phyloP scores from a whole-genome alignment of 2,888 invertebrate species.

The Harpagoxenus sublaevis region DNA sequence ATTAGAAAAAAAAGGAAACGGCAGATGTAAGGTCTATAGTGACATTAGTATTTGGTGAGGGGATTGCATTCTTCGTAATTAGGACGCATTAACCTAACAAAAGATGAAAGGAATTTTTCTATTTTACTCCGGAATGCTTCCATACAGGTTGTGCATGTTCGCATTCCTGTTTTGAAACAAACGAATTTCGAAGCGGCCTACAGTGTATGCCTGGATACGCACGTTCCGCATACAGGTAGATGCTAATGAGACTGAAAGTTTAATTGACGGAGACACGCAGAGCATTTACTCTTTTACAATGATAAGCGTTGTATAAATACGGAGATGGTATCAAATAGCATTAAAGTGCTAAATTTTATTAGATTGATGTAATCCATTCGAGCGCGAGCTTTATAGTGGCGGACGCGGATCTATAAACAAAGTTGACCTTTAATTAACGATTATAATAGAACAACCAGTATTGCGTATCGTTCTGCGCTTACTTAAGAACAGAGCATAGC shows the following conservation, averaged over 20 bases:
- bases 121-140: slow-evolving; percentile 82
- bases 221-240: slow-evolving; percentile 77
- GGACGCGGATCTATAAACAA: slow-evolving; percentile 37
- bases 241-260: slow-evolving; percentile 84
- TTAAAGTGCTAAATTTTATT: slow-evolving; percentile 69
- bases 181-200: slow-evolving; percentile 82
- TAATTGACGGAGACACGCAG: slow-evolving; percentile 73
- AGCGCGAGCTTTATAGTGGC: slow-evolving; percentile 51
- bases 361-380: slow-evolving; percentile 60
- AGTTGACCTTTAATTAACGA: slow-evolving; percentile 73
- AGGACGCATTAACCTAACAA: slow-evolving; percentile 38
- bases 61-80: slow-evolving; percentile 80
- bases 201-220: slow-evolving; percentile 74
- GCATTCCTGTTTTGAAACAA: slow-evolving; percentile 81
- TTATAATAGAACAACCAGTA: slow-evolving; percentile 83
- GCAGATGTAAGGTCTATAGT: slow-evolving; percentile 78
- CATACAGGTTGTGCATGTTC: slow-evolving; percentile 77
- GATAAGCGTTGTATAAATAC: slow-evolving; percentile 72
- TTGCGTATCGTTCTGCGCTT: slow-evolving; percentile 83
- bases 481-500: slow-evolving; percentile 83
- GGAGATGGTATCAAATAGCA: slow-evolving; percentile 67
- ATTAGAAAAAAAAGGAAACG: slow-evolving; percentile 57
- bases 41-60: slow-evolving; percentile 84
- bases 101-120: slow-evolving; percentile 45
- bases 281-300: slow-evolving; percentile 77